Evolutionary conservation across 2,113 vertebrate genomes (phyloP).

Genomic region (Vulpes lagopus): DNA sequence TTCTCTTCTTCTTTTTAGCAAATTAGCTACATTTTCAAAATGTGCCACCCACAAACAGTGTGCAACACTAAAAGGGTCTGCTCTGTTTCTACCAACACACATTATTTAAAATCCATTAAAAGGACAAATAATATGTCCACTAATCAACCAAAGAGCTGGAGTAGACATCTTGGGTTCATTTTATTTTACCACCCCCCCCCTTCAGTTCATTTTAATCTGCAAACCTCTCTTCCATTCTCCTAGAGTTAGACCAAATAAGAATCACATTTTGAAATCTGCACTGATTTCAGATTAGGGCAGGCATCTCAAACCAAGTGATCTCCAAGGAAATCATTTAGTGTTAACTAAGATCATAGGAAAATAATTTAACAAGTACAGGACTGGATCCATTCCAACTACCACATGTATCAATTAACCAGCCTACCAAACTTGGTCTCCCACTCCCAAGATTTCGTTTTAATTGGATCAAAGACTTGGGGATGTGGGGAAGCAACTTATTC

Average conservation of each 20-base stretch:
- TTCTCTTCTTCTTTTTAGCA: slow-evolving; percentile 20
- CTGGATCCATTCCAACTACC: not conserved
- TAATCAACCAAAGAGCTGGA: not conserved
- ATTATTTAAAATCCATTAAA: slow-evolving; percentile 63
- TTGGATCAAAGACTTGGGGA: not conserved
- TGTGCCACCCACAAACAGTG: slow-evolving; percentile 43
- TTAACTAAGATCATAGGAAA: not conserved
- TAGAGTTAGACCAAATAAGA: slow-evolving; percentile 17
- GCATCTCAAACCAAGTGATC: not conserved
- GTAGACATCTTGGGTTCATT: not conserved
- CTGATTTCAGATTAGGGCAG: not conserved
- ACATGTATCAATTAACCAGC: not conserved
- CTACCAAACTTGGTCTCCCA: not conserved
- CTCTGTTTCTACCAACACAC: slow-evolving; percentile 63
- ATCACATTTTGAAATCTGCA: not conserved
- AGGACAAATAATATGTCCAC: slow-evolving; percentile 44
- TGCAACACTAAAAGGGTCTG: slow-evolving; percentile 36
- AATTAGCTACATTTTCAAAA: slow-evolving; percentile 67
- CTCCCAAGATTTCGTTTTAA: slow-evolving; percentile 4
- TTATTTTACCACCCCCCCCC: not conserved
- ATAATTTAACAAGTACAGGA: not conserved
- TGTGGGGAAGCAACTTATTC: not conserved
- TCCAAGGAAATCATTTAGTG: not conserved
- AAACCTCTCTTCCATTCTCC: not conserved
- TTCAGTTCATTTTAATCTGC: not conserved